These are phyloP conservation scores for Stenoptilia bipunctidactyla DNA, from an alignment of 2,888 invertebrate genomes.

Conservation along the genomic window DNA sequence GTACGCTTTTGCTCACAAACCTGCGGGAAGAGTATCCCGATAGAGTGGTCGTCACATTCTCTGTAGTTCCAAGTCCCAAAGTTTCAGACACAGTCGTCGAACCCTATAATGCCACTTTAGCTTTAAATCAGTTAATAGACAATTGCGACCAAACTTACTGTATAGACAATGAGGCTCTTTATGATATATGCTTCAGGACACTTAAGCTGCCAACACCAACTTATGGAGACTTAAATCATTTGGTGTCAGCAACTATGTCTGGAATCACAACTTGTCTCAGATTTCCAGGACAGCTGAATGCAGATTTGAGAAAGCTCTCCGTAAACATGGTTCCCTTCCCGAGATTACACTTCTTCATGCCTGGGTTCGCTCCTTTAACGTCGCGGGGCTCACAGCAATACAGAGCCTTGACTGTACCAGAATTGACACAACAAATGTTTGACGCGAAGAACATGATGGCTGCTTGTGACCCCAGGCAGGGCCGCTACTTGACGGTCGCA, in stretches of 20 bases:
- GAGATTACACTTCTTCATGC: constrained; percentile 67
- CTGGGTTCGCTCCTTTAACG: constrained; percentile 75
- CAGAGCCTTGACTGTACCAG: constrained; percentile 87
- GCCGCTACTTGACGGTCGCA: constrained; percentile 89
- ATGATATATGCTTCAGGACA: constrained; percentile 83
- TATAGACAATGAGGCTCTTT: constrained; percentile 82
- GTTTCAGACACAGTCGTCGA: constrained; percentile 79
- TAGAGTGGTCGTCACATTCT: constrained; percentile 76
- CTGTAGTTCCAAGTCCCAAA: constrained; percentile 79
- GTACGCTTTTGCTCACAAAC: constrained; percentile 76
- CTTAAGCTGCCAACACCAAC: constrained; percentile 79
- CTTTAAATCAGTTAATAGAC: constrained; percentile 75
- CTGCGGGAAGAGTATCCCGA: constrained; percentile 81
- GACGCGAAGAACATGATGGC: constrained; percentile 98
- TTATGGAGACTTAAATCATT: constrained; percentile 79
- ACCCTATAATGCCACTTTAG: constrained; percentile 79
- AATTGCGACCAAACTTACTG: constrained; percentile 75
- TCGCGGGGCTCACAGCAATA: constrained; percentile 88
- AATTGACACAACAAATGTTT: constrained; percentile 90
- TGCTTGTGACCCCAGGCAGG: constrained; percentile 91
- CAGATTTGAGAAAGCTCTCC: constrained; percentile 75
- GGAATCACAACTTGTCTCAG: constrained; percentile 52
- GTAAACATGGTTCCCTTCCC: constrained; percentile 81
- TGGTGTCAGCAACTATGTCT: constrained; percentile 49
- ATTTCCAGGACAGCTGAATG: constrained; percentile 69